Evolutionary conservation across 2,888 invertebrate genomes (phyloP), one percentile per base, ranked within the genome.

Genomic region (Tenthredo scrophulariae): DNA sequence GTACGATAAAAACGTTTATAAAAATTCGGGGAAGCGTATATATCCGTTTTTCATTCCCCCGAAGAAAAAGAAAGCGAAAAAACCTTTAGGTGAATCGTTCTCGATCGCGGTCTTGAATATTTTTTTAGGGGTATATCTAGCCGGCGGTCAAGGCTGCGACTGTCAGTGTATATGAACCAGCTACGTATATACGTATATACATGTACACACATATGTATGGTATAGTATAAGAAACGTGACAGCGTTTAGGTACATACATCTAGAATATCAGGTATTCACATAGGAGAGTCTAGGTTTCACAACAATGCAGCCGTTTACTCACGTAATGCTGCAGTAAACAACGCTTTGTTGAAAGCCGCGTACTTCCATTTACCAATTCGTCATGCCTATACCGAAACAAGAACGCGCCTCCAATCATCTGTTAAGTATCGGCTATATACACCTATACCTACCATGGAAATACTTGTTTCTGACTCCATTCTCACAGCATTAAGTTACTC

Each of bases 331-430:
- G 43, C 22, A 74, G 74, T 91, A 92, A 92, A 92, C 92, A 91
- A 90, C 90, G 88, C 91, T 92, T 92, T 91, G 91, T 91, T 89
- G 88, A 86, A 88, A 87, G 90, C 91, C 91, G 90, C 91, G 89
- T 50, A 92, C 92, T 92, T 92, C 91, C 91, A 92, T 93, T 92
- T 92, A 91, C 89, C 87, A 84, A 92, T 93, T 92, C 91, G 92
- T 89, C 87, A 91, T 91, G 92, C 90, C 87, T 87, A 33, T 54
- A 50, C 54, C 86, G 88, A 90, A 88, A 88, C 88, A 90, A 88
- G 88, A 89, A 86, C 86, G 83, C 82, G 86, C 87, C 88, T 88
- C 88, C 82, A 46, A 54, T 54, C 54, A 54, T 74, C 74, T 40
- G 74, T 74, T 54, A 54, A 54, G 46, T 77, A 54, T 54, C 72